Percentiles rank a stretch among this genome's conserved stretches.
phyloP scores from a whole-genome alignment of 2,888 invertebrate genomes.

The Abrostola triplasia region DNA sequence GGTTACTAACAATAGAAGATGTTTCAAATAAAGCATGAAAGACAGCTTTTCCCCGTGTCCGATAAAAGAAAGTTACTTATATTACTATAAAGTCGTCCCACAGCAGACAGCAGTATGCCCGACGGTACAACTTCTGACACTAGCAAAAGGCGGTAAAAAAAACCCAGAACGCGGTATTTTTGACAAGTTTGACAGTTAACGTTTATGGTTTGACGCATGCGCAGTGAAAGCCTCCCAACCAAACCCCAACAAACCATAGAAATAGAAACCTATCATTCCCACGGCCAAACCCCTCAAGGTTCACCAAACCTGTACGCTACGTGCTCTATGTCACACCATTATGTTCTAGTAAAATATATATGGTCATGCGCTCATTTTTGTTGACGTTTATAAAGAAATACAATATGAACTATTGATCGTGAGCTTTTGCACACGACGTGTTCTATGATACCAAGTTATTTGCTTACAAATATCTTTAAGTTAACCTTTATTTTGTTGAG shows the following conservation, averaged over 20 bases:
- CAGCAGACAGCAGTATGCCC: too few relatives aligned
- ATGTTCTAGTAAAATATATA: constrained; percentile 57
- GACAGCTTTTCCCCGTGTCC: too few relatives aligned
- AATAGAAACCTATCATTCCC: constrained; percentile 45
- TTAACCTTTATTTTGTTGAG: constrained; percentile 17
- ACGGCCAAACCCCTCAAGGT: constrained; percentile 43
- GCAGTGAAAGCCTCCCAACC: neutral
- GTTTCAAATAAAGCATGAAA: too few relatives aligned
- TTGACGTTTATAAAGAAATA: constrained; percentile 78
- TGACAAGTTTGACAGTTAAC: neutral
- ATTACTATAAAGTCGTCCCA: too few relatives aligned
- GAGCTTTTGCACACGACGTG: constrained; percentile 77
- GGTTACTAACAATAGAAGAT: too few relatives aligned
- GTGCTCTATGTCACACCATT: constrained; percentile 49
- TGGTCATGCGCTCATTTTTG: constrained; percentile 80
- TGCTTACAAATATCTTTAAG: constrained; percentile 7
- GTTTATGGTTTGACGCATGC: neutral
- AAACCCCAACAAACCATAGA: constrained; percentile 5
- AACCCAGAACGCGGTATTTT: neutral
- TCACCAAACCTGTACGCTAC: constrained; percentile 44
- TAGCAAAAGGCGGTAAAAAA: too few relatives aligned
- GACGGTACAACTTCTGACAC: too few relatives aligned
- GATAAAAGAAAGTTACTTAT: too few relatives aligned
- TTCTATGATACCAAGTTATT: constrained; percentile 51
- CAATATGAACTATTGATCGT: constrained; percentile 75